Evolutionary conservation across 2,888 invertebrate genomes (phyloP).

Genomic region (Nebria brevicollis): DNA sequence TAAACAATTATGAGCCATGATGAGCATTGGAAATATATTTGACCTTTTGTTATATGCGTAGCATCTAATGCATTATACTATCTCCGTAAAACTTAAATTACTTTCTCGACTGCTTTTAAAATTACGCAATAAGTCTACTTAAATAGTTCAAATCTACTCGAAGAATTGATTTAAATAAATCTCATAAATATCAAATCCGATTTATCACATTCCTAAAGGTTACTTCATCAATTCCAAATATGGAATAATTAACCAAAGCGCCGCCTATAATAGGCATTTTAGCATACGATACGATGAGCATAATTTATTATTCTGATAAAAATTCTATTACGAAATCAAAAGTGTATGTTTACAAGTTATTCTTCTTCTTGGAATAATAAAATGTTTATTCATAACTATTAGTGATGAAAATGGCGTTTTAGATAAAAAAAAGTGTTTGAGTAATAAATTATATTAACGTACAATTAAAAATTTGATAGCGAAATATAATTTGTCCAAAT

Average conservation of each 20-base stretch:
- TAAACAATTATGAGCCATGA: not conserved
- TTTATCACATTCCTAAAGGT: not conserved
- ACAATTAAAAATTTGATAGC: not conserved
- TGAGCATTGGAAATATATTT: not conserved
- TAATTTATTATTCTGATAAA: not conserved
- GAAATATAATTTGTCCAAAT: not conserved
- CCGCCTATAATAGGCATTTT: not conserved
- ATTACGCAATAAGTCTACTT: not conserved
- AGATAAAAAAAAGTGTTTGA: too few species aligned
- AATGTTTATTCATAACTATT: not conserved
- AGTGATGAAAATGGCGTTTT: too few species aligned
- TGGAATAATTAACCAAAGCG: not conserved
- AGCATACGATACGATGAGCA: not conserved
- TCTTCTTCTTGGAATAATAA: not conserved
- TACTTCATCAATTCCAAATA: not conserved
- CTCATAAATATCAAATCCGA: not conserved
- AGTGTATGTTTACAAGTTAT: not conserved
- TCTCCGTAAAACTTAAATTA: not conserved
- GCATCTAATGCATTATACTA: not conserved
- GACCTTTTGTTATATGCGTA: not conserved
- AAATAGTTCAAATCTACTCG: not conserved
- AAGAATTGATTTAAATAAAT: not conserved
- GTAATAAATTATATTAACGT: too few species aligned
- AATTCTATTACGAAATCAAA: not conserved
- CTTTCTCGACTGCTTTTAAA: not conserved